phyloP scores from a whole-genome alignment of 2,888 invertebrate species.

The Monopis laevigella region DNA sequence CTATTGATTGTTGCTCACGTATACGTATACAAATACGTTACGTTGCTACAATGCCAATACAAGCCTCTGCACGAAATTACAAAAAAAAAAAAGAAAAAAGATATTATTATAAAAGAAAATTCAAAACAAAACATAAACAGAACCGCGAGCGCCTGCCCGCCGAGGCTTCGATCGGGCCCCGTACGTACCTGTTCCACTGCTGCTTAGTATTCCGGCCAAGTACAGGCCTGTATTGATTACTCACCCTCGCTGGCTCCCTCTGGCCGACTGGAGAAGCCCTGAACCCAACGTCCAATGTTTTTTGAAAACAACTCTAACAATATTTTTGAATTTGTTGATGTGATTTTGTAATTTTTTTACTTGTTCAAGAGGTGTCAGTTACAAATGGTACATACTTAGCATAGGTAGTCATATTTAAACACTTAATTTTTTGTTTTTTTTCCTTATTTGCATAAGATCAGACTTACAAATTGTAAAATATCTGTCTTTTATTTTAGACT shows the following conservation, averaged over 20 bases:
- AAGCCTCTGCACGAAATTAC: no score
- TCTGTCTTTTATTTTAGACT: no score
- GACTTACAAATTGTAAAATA: no score
- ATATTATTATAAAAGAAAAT: no score
- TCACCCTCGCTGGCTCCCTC: conserved; percentile 28
- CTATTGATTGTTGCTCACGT: no score
- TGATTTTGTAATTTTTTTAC: background rate
- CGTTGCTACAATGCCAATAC: no score
- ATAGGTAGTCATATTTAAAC: no score
- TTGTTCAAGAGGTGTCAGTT: background rate
- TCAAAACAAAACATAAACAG: conserved; percentile 6
- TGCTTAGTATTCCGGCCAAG: conserved; percentile 69
- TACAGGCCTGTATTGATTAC: conserved; percentile 74
- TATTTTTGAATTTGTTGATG: conserved; percentile 1
- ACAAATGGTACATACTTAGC: no score
- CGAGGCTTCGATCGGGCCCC: conserved; percentile 8
- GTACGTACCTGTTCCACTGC: conserved; percentile 16
- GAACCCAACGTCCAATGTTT: conserved; percentile 8
- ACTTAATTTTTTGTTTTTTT: no score
- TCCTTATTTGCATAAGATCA: no score
- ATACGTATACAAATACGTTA: no score
- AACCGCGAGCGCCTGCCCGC: background rate
- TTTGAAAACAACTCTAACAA: conserved; percentile 8
- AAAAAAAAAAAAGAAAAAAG: no score
- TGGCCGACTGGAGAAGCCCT: conserved; percentile 6